Conservation (phyloP, 2,888 invertebrate genomes). For the Xestia ashworthii region DNA sequence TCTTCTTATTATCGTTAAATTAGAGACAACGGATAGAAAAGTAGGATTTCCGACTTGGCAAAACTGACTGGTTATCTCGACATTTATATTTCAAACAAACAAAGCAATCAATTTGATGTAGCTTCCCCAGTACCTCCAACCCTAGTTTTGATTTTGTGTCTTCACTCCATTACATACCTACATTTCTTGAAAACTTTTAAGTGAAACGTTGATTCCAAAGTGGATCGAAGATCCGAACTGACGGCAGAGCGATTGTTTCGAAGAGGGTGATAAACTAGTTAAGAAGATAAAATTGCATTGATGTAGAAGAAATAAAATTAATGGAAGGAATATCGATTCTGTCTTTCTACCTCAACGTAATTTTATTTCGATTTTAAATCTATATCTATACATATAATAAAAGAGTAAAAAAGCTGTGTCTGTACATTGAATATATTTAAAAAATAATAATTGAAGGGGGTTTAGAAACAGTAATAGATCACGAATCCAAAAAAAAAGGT, state of each 20-base stretch:
- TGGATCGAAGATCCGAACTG: slow-evolving; percentile 72
- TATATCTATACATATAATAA: no score
- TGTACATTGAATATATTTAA: no score
- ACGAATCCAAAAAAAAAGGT: no score
- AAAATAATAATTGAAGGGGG: no score
- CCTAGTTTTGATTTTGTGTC: slow-evolving; percentile 33
- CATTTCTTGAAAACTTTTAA: slow-evolving; percentile 74
- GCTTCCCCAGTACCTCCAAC: not conserved
- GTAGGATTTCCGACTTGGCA: no score
- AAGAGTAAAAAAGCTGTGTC: no score
- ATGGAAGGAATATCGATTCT: slow-evolving; percentile 27
- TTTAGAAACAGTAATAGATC: no score
- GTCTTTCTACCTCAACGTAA: not conserved
- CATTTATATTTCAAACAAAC: not conserved
- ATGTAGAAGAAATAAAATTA: slow-evolving; percentile 51
- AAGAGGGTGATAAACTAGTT: slow-evolving; percentile 55
- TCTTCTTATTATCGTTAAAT: not conserved
- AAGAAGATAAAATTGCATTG: slow-evolving; percentile 58
- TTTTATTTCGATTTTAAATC: not conserved
- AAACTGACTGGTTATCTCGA: not conserved
- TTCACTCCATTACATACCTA: slow-evolving; percentile 24
- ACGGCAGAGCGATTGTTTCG: slow-evolving; percentile 62
- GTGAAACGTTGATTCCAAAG: slow-evolving; percentile 77
- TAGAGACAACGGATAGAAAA: not conserved
- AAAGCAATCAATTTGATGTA: slow-evolving; percentile 4